Evolutionary conservation across 1,140 invertebrate species (phyloP).

Genomic region (Aphelenchoides avenae): DNA sequence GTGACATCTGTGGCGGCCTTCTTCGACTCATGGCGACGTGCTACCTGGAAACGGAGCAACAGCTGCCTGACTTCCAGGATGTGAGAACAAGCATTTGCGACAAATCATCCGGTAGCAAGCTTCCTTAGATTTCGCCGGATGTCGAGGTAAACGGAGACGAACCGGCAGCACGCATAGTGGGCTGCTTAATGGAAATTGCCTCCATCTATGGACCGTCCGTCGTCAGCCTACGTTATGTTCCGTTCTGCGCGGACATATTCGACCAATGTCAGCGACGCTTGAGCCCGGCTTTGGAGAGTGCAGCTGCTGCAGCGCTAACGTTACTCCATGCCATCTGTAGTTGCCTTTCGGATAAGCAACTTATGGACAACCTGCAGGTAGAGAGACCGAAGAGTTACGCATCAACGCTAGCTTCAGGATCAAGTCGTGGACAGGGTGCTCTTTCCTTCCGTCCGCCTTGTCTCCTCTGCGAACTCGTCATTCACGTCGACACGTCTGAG

Average conservation of each 20-base stretch:
- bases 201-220: slow-evolving; percentile 86
- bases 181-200: slow-evolving; percentile 79
- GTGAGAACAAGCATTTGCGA: too few relatives aligned
- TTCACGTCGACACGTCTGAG: slow-evolving; percentile 23
- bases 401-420: slow-evolving; percentile 12
- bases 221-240: slow-evolving; percentile 86
- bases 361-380: slow-evolving; percentile 56
- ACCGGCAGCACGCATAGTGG: slow-evolving; percentile 76
- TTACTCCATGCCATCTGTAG: slow-evolving; percentile 30
- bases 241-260: slow-evolving; percentile 76
- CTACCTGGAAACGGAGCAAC: slow-evolving; percentile 79
- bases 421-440: slow-evolving; percentile 31
- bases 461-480: slow-evolving; percentile 34
- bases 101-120: too few relatives aligned
- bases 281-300: slow-evolving; percentile 35
- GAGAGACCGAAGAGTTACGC: background rate
- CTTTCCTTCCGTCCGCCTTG: slow-evolving; percentile 37
- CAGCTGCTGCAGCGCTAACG: slow-evolving; percentile 35
- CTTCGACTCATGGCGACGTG: slow-evolving; percentile 86
- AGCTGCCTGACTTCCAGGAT: slow-evolving; percentile 60
- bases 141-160: slow-evolving; percentile 69
- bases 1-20: slow-evolving; percentile 81
- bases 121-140: slow-evolving; percentile 42
- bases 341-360: slow-evolving; percentile 46
- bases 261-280: slow-evolving; percentile 42